phyloP scores from a whole-genome alignment of 2,797 vertebrate genomes.

The Botia kubotai region DNA sequence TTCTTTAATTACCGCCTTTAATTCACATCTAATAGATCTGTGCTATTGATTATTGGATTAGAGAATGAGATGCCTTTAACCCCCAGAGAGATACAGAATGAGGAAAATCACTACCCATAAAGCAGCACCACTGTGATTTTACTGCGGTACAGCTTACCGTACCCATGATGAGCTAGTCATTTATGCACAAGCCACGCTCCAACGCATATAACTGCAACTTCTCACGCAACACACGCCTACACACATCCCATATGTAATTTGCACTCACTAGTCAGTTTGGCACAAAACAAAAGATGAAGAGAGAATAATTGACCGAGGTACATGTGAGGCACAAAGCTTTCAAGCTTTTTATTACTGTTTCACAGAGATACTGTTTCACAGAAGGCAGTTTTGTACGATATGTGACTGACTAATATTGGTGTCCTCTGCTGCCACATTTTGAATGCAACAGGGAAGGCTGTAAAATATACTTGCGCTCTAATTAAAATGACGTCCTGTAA shows the following conservation, averaged over 20 bases:
- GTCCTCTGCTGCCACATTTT: not conserved
- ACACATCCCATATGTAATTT: slow-evolving; percentile 40
- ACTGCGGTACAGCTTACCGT: not conserved
- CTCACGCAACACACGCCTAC: slow-evolving; percentile 42
- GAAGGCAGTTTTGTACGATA: not conserved
- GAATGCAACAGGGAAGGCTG: not conserved
- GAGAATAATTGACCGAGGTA: slow-evolving; percentile 41
- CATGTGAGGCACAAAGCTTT: slow-evolving; percentile 35
- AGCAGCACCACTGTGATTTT: slow-evolving; percentile 13
- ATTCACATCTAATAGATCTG: slow-evolving; percentile 56
- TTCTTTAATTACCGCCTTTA: slow-evolving; percentile 60
- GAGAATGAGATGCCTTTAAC: slow-evolving; percentile 51
- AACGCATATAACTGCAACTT: slow-evolving; percentile 31
- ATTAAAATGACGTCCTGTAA: not conserved
- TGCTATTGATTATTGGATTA: slow-evolving; percentile 59
- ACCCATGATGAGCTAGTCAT: slow-evolving; percentile 2
- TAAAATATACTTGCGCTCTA: not conserved
- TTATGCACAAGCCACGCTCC: slow-evolving; percentile 35
- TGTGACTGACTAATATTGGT: not conserved
- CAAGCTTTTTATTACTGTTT: slow-evolving; percentile 34
- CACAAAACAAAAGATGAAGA: slow-evolving; percentile 48
- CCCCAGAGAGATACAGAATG: slow-evolving; percentile 11
- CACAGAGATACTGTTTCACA: not conserved
- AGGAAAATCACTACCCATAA: slow-evolving; percentile 38
- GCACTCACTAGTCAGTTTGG: slow-evolving; percentile 43